These are phyloP conservation scores for Nomada goodeniana DNA, from an alignment of 2,888 invertebrate species.

Conservation along the genomic window DNA sequence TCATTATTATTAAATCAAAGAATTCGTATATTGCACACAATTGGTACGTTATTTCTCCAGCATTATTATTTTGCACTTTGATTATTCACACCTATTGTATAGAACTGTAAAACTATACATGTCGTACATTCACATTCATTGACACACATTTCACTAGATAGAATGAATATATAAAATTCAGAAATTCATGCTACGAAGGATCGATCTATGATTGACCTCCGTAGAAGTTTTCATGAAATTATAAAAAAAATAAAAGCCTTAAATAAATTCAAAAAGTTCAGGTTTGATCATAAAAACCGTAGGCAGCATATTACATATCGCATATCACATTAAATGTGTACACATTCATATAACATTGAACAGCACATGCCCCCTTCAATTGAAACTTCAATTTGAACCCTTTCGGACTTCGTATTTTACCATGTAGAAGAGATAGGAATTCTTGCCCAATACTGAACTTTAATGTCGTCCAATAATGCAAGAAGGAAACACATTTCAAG, in stretches of 20 bases:
- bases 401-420: background rate
- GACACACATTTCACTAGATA: background rate
- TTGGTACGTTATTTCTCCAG: background rate
- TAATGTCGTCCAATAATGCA: background rate
- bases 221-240: constrained; percentile 33
- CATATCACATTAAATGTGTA: constrained; percentile 63
- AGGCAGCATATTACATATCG: constrained; percentile 60
- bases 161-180: background rate
- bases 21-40: background rate
- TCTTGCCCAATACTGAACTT: background rate
- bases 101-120: background rate
- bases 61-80: background rate
- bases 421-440: too few relatives aligned
- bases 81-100: background rate
- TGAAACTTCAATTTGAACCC: background rate
- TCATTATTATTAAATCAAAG: background rate
- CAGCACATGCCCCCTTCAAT: background rate
- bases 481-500: background rate
- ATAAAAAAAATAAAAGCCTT: constrained; percentile 45
- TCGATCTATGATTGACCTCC: constrained; percentile 14
- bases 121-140: background rate
- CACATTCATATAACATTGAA: constrained; percentile 34
- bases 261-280: constrained; percentile 32
- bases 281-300: constrained; percentile 21
- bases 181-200: background rate